Conservation (phyloP, 1,140 invertebrate species). For the Luehdorfia chinensis region DNA sequence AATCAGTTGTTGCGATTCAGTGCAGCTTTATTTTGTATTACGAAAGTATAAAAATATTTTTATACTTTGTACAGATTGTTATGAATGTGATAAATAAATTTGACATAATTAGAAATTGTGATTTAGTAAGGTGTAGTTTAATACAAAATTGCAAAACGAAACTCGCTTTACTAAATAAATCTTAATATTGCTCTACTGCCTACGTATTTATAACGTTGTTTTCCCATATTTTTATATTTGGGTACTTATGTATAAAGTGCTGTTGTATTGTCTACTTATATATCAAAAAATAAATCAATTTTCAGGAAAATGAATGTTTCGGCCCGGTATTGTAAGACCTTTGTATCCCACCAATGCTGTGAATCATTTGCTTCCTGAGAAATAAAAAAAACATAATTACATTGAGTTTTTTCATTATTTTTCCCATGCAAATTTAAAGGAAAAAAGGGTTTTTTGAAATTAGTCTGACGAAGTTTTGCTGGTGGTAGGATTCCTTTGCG, state of each 20-base stretch:
- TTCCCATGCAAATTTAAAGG: too few relatives aligned
- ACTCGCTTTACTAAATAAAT: conserved; percentile 70
- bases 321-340: conserved; percentile 67
- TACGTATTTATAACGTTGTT: conserved; percentile 60
- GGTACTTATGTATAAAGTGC: conserved; percentile 65
- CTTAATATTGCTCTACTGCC: conserved; percentile 51
- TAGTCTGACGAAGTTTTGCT: too few relatives aligned
- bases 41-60: conserved; percentile 70
- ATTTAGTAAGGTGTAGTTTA: conserved; percentile 72
- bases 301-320: conserved; percentile 65
- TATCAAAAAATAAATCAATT: conserved; percentile 38
- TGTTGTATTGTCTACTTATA: conserved; percentile 66
- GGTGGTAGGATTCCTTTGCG: too few relatives aligned
- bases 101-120: conserved; percentile 72
- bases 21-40: conserved; percentile 65
- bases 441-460: too few relatives aligned
- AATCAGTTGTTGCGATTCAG: conserved; percentile 38
- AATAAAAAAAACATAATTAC: conserved; percentile 74
- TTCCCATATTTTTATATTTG: conserved; percentile 70
- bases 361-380: conserved; percentile 75
- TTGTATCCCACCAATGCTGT: conserved; percentile 75
- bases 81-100: conserved; percentile 74
- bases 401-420: conserved; percentile 36
- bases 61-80: conserved; percentile 74
- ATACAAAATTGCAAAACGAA: conserved; percentile 48